Percentiles rank a stretch among this genome's conserved stretches.
These are phyloP conservation scores for Cantharis flavilabris DNA, from an alignment of 2,888 invertebrate genomes.

Conservation along the genomic window DNA sequence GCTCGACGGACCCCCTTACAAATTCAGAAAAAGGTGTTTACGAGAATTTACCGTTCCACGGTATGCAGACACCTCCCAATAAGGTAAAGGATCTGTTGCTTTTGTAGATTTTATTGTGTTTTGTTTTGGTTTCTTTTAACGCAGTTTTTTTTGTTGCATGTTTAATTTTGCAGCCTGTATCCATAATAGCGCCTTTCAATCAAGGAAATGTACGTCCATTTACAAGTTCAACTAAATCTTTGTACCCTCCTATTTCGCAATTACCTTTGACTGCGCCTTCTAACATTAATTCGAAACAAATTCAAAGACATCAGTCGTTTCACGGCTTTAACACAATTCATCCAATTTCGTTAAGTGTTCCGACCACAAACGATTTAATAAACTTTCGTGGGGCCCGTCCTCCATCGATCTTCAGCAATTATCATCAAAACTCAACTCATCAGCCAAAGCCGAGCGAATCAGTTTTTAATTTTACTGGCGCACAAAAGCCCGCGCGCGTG, in stretches of 20 bases:
- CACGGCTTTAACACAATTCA: conserved; percentile 44
- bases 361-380: conserved; percentile 3
- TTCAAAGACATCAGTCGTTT: conserved; percentile 53
- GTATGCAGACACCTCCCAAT: conserved; percentile 90
- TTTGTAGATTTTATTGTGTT: conserved; percentile 26
- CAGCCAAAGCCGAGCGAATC: conserved; percentile 22
- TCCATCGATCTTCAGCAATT: conserved; percentile 2
- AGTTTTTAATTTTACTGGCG: conserved; percentile 2
- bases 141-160: conserved; percentile 52
- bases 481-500: conserved; percentile 35
- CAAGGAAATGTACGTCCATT: conserved; percentile 40
- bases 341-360: neutral
- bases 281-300: conserved; percentile 28
- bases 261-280: conserved; percentile 4
- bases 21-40: conserved; percentile 86
- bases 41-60: conserved; percentile 95
- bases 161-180: conserved; percentile 60
- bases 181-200: conserved; percentile 62
- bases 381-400: conserved; percentile 3
- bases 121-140: conserved; percentile 44
- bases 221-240: conserved; percentile 30
- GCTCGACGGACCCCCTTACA: conserved; percentile 67
- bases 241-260: conserved; percentile 9
- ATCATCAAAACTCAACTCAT: neutral
- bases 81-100: conserved; percentile 71